phyloP scores from a whole-genome alignment of 2,113 vertebrate genomes.

The Salvelinus namaycush region DNA sequence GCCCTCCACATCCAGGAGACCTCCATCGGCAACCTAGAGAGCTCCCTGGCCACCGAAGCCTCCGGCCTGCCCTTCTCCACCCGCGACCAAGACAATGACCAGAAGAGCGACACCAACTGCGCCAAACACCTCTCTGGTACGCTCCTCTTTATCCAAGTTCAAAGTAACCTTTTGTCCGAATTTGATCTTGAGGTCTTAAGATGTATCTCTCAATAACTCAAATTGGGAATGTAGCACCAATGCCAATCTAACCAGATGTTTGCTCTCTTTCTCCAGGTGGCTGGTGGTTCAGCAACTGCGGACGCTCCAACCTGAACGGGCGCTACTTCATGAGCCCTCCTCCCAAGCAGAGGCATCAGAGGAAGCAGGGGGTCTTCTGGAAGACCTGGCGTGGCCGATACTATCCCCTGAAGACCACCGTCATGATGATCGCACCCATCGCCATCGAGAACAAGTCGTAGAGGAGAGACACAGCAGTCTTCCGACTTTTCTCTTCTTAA shows the following conservation, averaged over 20 bases:
- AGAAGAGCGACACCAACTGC: conserved; percentile 85
- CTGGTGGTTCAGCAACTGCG: conserved; percentile 96
- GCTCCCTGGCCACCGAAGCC: conserved; percentile 69
- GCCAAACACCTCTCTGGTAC: conserved; percentile 91
- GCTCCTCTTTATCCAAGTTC: neutral
- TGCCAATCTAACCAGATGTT: neutral
- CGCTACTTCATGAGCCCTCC: conserved; percentile 87
- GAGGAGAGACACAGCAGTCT: conserved; percentile 19
- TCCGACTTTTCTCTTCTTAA: conserved; percentile 27
- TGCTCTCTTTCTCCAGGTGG: conserved; percentile 76
- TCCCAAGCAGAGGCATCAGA: conserved; percentile 83
- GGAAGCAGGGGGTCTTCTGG: conserved; percentile 96
- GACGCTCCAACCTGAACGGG: conserved; percentile 87
- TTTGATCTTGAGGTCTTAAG: no score
- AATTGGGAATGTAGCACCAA: neutral
- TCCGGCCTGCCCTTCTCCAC: conserved; percentile 89
- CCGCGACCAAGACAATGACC: conserved; percentile 88
- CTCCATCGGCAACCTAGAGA: conserved; percentile 76
- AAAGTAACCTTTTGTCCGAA: neutral
- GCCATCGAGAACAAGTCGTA: conserved; percentile 68
- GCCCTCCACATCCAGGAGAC: conserved; percentile 75
- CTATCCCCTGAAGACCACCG: conserved; percentile 87
- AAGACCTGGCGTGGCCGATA: conserved; percentile 94
- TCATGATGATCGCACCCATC: conserved; percentile 86
- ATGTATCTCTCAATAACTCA: neutral